A percentile compares a stretch with the other conserved stretches of the same genome.
These are phyloP conservation scores for Thecophora atra DNA, from an alignment of 2,888 invertebrate genomes.

Conservation along the genomic window DNA sequence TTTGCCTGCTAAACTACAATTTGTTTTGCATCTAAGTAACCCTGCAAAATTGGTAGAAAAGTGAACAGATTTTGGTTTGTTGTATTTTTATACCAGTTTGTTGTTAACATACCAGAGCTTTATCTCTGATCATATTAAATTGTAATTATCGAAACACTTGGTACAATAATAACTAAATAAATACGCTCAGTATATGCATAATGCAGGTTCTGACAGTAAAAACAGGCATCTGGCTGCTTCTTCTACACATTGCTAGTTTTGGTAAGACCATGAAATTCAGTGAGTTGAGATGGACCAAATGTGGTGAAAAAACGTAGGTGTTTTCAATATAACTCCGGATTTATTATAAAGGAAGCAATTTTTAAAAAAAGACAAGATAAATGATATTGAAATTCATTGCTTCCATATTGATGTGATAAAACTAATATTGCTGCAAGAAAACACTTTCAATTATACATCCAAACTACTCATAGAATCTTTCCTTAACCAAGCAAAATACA, in stretches of 20 bases:
- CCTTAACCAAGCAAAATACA: too few relatives aligned
- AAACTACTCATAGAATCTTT: not conserved
- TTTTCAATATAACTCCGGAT: not conserved
- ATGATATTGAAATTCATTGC: not conserved
- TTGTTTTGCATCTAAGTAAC: too few relatives aligned
- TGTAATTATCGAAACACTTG: too few relatives aligned
- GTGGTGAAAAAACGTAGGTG: not conserved
- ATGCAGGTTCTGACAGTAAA: constrained; percentile 45
- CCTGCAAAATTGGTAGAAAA: too few relatives aligned
- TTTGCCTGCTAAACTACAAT: too few relatives aligned
- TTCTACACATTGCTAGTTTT: constrained; percentile 41
- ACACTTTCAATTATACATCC: not conserved
- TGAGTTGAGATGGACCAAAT: not conserved
- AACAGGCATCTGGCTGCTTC: constrained; percentile 48
- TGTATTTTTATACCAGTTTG: too few relatives aligned
- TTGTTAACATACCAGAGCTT: too few relatives aligned
- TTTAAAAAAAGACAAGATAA: not conserved
- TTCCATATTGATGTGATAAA: too few relatives aligned
- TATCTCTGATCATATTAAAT: too few relatives aligned
- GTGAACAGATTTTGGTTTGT: too few relatives aligned
- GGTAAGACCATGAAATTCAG: constrained; percentile 44
- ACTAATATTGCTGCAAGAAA: not conserved
- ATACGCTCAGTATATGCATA: constrained; percentile 3
- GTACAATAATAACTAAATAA: not conserved
- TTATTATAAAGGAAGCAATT: not conserved